Evolutionary conservation across 2,113 vertebrate genomes (phyloP).

Genomic region (Sturnus vulgaris): DNA sequence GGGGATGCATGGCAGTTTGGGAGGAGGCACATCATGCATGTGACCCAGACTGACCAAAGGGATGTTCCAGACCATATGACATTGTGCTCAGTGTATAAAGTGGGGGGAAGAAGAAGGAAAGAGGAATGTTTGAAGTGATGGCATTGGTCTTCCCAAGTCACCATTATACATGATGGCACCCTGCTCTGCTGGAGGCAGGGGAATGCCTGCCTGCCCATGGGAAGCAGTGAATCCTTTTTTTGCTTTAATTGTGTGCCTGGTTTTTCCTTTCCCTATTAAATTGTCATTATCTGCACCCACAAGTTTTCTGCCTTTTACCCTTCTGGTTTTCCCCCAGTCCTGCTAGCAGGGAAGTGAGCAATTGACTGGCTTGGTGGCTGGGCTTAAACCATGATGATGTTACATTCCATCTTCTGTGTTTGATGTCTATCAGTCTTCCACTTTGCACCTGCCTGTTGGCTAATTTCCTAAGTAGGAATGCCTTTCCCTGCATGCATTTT

Average conservation of each 20-base stretch:
- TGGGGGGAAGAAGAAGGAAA: too few relatives aligned
- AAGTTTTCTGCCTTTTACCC: too few relatives aligned
- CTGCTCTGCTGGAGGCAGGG: neutral
- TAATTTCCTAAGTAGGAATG: neutral
- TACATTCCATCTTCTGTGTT: neutral
- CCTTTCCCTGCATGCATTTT: neutral
- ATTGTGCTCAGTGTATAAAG: neutral
- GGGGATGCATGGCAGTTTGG: neutral
- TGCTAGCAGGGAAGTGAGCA: too few relatives aligned
- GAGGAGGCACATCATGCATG: neutral
- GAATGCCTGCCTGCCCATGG: neutral
- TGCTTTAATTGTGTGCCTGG: neutral
- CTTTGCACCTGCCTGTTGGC: neutral
- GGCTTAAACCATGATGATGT: neutral
- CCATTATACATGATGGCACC: fast-evolving
- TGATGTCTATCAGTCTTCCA: neutral
- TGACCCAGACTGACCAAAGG: neutral
- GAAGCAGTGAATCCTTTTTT: too few relatives aligned
- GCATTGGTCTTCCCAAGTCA: neutral
- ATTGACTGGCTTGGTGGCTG: neutral
- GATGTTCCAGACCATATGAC: neutral
- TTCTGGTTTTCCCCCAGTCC: too few relatives aligned
- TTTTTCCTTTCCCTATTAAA: neutral
- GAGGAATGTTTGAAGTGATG: neutral
- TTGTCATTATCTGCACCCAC: neutral